These are phyloP conservation scores for Zosterops borbonicus DNA, from an alignment of 2,113 vertebrate genomes.

Conservation along the genomic window DNA sequence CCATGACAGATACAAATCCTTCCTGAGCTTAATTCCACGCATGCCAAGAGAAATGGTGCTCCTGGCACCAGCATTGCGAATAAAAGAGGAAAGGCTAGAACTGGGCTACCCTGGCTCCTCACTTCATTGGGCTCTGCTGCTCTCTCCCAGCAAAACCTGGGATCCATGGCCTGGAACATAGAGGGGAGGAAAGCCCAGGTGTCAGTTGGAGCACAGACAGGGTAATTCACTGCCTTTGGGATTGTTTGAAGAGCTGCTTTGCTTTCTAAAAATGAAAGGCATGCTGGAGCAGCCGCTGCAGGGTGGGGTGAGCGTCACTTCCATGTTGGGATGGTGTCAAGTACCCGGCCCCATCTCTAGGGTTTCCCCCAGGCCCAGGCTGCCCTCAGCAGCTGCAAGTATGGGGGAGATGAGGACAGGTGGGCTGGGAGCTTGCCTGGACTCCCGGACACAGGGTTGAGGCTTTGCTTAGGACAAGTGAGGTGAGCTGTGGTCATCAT, in stretches of 20 bases:
- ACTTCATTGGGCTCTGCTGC: not conserved
- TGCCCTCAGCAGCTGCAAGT: not conserved
- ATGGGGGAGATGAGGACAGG: not conserved
- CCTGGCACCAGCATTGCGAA: not conserved
- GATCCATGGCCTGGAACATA: not conserved
- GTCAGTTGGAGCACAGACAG: not conserved
- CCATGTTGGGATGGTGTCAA: not conserved
- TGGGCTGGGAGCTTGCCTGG: not conserved
- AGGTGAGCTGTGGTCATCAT: not conserved
- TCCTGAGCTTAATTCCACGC: not conserved
- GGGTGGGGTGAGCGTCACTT: not conserved
- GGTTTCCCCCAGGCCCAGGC: not conserved
- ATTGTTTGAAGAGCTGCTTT: not conserved
- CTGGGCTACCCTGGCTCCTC: not conserved
- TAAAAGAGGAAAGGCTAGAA: not conserved
- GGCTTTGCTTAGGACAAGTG: not conserved
- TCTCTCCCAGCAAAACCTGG: not conserved
- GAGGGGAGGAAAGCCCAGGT: slow-evolving; percentile 3
- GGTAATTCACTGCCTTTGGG: slow-evolving; percentile 6
- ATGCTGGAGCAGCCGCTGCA: not conserved
- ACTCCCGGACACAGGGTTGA: not conserved
- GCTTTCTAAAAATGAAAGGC: slow-evolving; percentile 28
- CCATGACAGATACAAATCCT: not conserved
- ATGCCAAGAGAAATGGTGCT: not conserved
- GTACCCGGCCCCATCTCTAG: not conserved